Evolutionary conservation across 1,140 invertebrate genomes (phyloP).

Genomic region (Fopius arisanus): DNA sequence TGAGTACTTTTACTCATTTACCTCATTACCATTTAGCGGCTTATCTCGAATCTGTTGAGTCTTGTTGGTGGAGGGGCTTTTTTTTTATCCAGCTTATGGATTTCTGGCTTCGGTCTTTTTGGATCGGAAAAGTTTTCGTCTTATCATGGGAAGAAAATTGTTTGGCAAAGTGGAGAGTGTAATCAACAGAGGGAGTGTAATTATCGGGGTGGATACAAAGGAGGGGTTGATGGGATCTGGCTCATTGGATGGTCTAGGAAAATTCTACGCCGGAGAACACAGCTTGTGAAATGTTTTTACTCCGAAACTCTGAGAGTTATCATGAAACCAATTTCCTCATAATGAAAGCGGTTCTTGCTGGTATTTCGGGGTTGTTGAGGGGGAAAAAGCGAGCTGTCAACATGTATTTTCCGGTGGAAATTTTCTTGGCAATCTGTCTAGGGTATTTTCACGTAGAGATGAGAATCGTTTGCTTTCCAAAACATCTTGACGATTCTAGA

Average conservation of each 20-base stretch:
- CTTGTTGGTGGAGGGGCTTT: too few species aligned
- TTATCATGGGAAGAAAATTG: too few species aligned
- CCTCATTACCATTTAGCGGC: too few species aligned
- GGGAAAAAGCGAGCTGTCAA: not conserved
- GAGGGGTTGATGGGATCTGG: not conserved
- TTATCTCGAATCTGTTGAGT: too few species aligned
- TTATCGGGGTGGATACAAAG: not conserved
- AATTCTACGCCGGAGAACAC: not conserved
- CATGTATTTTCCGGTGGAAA: not conserved
- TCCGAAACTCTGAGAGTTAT: not conserved
- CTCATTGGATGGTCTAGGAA: too few species aligned
- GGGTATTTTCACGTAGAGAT: not conserved
- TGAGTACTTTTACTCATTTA: slow-evolving; percentile 63
- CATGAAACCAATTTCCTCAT: not conserved
- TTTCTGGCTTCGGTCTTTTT: not conserved
- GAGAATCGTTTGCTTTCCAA: too few species aligned
- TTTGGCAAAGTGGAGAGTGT: too few species aligned
- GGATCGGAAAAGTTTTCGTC: not conserved
- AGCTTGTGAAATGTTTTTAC: not conserved
- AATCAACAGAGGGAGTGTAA: not conserved
- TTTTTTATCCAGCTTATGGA: not conserved
- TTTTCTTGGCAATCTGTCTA: not conserved
- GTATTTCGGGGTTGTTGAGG: not conserved
- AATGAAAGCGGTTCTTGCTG: not conserved
- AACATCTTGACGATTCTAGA: too few species aligned